These are phyloP conservation scores for Anser brachyrhynchus DNA, from an alignment of 2,113 vertebrate genomes.

Conservation along the genomic window DNA sequence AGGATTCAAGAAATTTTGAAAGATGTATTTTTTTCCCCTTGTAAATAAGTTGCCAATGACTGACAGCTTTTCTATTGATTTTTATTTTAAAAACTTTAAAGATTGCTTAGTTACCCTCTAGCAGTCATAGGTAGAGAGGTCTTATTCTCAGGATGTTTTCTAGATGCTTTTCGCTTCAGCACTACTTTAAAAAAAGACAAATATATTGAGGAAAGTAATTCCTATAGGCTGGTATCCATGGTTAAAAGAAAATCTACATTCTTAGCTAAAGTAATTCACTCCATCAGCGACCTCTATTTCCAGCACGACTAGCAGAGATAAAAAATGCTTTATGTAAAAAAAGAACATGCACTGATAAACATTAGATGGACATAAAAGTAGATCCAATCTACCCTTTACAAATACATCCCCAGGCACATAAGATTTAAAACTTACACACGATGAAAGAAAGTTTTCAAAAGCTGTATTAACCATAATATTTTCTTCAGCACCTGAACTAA, in stretches of 20 bases:
- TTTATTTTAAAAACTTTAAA: not conserved
- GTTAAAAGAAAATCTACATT: constrained; percentile 4
- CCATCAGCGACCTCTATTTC: not conserved
- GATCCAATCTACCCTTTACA: not conserved
- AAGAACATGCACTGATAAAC: not conserved
- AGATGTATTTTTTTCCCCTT: not conserved
- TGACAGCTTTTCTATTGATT: constrained; percentile 16
- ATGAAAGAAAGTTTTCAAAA: not conserved
- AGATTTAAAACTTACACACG: not conserved
- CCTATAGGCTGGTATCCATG: not conserved
- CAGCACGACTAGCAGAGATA: not conserved
- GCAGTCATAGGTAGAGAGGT: not conserved
- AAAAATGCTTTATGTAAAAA: not conserved
- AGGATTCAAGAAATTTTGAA: not conserved
- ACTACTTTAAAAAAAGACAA: not conserved
- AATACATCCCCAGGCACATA: not conserved
- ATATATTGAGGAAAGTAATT: not conserved
- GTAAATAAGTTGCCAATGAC: not conserved
- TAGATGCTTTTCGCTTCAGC: not conserved
- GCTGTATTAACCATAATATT: not conserved
- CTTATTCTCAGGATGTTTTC: not conserved
- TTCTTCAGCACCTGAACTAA: not conserved
- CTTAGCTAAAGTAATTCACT: not conserved
- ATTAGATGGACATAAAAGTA: not conserved
- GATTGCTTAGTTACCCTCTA: not conserved